Evolutionary conservation across 2,113 vertebrate genomes (phyloP), one percentile per base, ranked within the genome.

Genomic region (Acrocephalus arundinaceus): DNA sequence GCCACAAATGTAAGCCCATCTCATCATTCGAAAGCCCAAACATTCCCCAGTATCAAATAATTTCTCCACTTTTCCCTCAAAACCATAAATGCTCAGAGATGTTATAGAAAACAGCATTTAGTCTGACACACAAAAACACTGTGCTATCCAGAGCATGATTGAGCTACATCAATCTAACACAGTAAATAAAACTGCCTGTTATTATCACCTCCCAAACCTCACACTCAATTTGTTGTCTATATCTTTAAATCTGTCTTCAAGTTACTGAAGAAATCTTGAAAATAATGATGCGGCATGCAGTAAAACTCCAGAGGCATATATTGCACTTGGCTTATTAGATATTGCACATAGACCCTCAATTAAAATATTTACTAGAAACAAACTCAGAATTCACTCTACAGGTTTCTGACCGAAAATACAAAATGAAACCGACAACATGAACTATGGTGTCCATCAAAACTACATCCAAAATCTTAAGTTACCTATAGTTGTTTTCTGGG

Each of bases 401-500:
- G 28, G n/a, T 62, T 45, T 11, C 46, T 59, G 16, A 51, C 2
- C 4, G 3, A 72, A 94, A 93, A 67, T 6, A 13, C 19, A 13
- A 52, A 51, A 57, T 1, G 0, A 33, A 65, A 28, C 27, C 3
- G 0, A 65, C 9, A 80, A 10, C 21, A 71, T 1, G 0, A 94
- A 63, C 61, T 22, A 23, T 1, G 27, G 23, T 5, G 3, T 20
- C 58, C 46, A 18, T 48, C 48, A 63, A 31, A 85, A 39, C 33
- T 31, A 61, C 15, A 61, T 22, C 30, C 1, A 7, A 72, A 65
- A 92, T 23, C 27, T 68, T 28, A 33, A 46, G 16, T 68, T 48
- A 61, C 11, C 41, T 62, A 7, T 4, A 58, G 67, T 27, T 73
- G 39, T 58, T 70, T 93, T 23, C n/a, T n/a, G 5, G 22, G 6